These are phyloP conservation scores for Rhopalosiphum maidis DNA, from an alignment of 1,140 invertebrate species.

Conservation along the genomic window DNA sequence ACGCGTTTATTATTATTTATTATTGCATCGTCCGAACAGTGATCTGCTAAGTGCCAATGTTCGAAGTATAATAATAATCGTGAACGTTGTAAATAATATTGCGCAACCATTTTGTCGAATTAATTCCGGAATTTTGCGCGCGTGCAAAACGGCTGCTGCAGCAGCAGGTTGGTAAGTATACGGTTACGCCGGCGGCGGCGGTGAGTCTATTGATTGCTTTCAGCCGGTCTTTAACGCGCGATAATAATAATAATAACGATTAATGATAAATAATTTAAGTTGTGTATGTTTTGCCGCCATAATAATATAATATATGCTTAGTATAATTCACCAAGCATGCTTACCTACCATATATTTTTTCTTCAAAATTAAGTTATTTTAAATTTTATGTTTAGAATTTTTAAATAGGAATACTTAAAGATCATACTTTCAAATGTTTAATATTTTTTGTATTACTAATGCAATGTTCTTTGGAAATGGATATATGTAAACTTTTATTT, in stretches of 20 bases:
- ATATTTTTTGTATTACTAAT: background rate
- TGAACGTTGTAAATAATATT: background rate
- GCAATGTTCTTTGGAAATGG: background rate
- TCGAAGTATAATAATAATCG: background rate
- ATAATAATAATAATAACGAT: conserved; percentile 7
- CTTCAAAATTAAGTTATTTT: background rate
- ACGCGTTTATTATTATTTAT: conserved; percentile 10
- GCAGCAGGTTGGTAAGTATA: background rate
- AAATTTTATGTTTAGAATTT: background rate
- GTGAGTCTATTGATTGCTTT: background rate
- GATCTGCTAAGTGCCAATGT: background rate
- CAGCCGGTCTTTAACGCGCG: background rate
- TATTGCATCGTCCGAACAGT: background rate
- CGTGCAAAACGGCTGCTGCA: background rate
- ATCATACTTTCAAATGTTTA: background rate
- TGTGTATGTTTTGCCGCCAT: background rate
- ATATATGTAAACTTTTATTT: background rate
- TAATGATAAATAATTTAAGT: background rate
- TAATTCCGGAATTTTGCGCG: background rate
- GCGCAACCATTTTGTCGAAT: background rate
- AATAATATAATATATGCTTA: background rate
- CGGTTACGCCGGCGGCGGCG: background rate
- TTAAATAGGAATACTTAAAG: background rate
- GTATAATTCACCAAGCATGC: background rate
- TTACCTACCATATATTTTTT: background rate